phyloP scores from a whole-genome alignment of 1,140 invertebrate species.

The Thaumatotibia leucotreta region DNA sequence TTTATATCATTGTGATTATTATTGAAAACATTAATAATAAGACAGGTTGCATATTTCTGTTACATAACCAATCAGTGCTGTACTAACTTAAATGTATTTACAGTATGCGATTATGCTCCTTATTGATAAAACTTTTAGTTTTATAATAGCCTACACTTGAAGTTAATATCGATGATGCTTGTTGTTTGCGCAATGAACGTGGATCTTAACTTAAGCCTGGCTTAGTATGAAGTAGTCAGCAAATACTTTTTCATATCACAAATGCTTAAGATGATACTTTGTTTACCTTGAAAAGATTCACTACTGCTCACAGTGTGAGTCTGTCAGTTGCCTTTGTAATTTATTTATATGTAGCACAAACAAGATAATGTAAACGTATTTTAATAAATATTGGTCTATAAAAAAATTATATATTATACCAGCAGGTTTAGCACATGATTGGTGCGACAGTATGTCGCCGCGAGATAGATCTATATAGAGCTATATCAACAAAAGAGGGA shows the following conservation, averaged over 20 bases:
- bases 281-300: not conserved
- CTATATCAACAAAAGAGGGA: no score
- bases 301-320: no score
- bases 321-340: no score
- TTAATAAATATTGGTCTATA: no score
- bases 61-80: slow-evolving; percentile 18
- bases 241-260: not conserved
- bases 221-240: not conserved
- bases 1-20: not conserved
- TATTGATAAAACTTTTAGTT: no score
- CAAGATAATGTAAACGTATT: no score
- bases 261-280: not conserved
- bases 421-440: no score
- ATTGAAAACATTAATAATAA: not conserved
- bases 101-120: not conserved
- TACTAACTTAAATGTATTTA: not conserved
- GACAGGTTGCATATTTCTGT: slow-evolving; percentile 9
- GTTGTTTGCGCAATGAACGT: not conserved
- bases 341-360: no score
- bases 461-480: no score
- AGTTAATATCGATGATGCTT: not conserved
- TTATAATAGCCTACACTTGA: no score
- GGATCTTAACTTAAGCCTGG: not conserved
- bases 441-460: no score
- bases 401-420: no score